Base-by-base conservation (phyloP, 2,888 invertebrate species). In the Atherix ibis region DNA sequence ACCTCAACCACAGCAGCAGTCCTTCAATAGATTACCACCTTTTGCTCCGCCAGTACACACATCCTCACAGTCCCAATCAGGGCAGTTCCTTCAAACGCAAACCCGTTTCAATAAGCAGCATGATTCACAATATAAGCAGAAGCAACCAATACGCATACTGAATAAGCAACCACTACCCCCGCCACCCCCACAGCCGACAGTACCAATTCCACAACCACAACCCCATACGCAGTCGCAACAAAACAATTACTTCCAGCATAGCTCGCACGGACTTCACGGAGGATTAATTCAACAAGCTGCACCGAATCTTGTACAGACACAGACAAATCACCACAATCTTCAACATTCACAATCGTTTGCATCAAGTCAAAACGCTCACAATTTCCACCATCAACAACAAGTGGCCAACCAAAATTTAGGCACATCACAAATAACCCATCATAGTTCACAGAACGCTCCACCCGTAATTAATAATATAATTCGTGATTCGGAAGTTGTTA, bases 401-500 rank as follows among this genome's bases (percentile, higher is more conserved):
- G n/a, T n/a, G n/a, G n/a, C n/a, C n/a, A n/a, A n/a, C n/a, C n/a
- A n/a, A n/a, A n/a, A n/a, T n/a, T n/a, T n/a, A n/a, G n/a, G n/a
- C n/a, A n/a, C n/a, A n/a, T n/a, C n/a, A n/a, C n/a, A n/a, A n/a
- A n/a, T n/a, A n/a, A n/a, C n/a, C n/a, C n/a, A n/a, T n/a, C n/a
- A n/a, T n/a, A n/a, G n/a, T n/a, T 49, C 49, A 13, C 46, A 47
- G 4, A n/a, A n/a, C n/a, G n/a, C n/a, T n/a, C n/a, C n/a, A n/a
- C n/a, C n/a, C n/a, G 46, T 26, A 13, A 26, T 26, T 5, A 26
- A 26, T 13, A n/a, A 12, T 5, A 5, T 26, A 5, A 12, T 13
- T 5, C 72, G 76, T 2, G 76, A 72, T 24, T 79, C 81, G 1
- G 80, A 84, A 58, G 63, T 84, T 26, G 69, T 82, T 14, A 73